These are phyloP conservation scores for Allacma fusca DNA, from an alignment of 2,888 invertebrate species.

Conservation along the genomic window DNA sequence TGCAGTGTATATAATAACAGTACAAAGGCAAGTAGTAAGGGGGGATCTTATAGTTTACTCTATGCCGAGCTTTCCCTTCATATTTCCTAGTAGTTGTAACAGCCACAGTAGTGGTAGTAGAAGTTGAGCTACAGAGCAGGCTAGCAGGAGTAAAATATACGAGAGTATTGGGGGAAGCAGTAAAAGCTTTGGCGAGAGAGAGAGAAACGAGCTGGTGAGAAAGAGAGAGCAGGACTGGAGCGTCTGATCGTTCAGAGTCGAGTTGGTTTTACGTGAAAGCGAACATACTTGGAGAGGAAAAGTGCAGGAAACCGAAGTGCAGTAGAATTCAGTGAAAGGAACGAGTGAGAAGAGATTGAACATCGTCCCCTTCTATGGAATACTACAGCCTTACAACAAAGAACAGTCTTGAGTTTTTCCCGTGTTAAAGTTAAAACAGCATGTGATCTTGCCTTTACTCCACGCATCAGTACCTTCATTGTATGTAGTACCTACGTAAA, in stretches of 20 bases:
- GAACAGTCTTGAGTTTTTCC: background rate
- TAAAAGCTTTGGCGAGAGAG: conserved; percentile 9
- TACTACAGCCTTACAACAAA: conserved; percentile 11
- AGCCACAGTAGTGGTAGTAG: background rate
- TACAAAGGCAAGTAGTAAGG: conserved; percentile 1
- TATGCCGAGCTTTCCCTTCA: background rate
- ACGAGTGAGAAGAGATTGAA: conserved; percentile 29
- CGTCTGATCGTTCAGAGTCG: conserved; percentile 2
- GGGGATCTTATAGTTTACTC: background rate
- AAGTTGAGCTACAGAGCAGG: background rate
- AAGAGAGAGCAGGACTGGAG: background rate
- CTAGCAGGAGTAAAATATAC: background rate
- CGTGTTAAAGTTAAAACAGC: conserved; percentile 7
- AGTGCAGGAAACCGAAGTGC: conserved; percentile 26
- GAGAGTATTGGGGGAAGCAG: conserved; percentile 4
- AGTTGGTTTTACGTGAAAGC: background rate
- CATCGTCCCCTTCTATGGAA: conserved; percentile 19
- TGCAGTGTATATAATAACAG: background rate
- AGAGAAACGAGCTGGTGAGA: conserved; percentile 13
- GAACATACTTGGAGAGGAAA: conserved; percentile 6
- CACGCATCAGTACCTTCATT: conserved; percentile 2
- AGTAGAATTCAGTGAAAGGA: conserved; percentile 26
- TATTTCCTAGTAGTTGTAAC: background rate
- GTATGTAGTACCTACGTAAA: background rate
- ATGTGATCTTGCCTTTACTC: conserved; percentile 7